Base-by-base conservation (phyloP, 2,888 invertebrate genomes). In the Cosmia trapezina region DNA sequence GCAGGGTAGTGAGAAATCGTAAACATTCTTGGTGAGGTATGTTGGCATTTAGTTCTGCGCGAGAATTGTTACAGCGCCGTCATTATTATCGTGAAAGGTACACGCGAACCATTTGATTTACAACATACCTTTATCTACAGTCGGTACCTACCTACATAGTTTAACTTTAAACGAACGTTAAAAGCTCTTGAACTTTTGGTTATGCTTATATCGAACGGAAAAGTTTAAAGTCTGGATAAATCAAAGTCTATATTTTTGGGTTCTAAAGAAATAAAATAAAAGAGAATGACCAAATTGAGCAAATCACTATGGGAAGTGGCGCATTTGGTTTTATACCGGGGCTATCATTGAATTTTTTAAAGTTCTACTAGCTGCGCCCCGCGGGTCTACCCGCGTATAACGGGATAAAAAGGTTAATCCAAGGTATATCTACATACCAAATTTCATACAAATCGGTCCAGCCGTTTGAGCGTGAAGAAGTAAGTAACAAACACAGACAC, bases 51-150 rank as follows among this genome's bases (percentile, higher is more conserved):
- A 54, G 73, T 73, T 81, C 77, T 59, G 57, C 79, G 33, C 60
- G 51, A 41, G 62, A 41, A 53, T 22, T 49, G 22, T 61, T 51
- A 45, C 53, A n/a, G 65, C 64, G 47, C 64, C 28, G 22, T 37
- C 63, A 70, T 74, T 81, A 66, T 57, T 37, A 56, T 43, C 22
- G 64, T 37, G 28, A 19, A 19, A 9, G 8, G 11, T 19, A 49
- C 81, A 81, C 79, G 80, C 79, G 5, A 83, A 2, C 64, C 37
- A 0, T 14, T 14, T 83, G 75, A 83, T 83, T 82, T 81, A 81
- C 49, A 54, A 33, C 37, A 37, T 54, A 22, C 60, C 37, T 62
- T 54, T 67, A 70, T 33, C 60, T 64, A 64, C 56, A 60, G 54
- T 45, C 33, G 22, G 53, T 51, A 37, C 4, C 37, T 37, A 37